Evolutionary conservation across 2,888 invertebrate genomes (phyloP), one percentile per base, ranked within the genome.

Genomic region (Sinhomidia bicolor): DNA sequence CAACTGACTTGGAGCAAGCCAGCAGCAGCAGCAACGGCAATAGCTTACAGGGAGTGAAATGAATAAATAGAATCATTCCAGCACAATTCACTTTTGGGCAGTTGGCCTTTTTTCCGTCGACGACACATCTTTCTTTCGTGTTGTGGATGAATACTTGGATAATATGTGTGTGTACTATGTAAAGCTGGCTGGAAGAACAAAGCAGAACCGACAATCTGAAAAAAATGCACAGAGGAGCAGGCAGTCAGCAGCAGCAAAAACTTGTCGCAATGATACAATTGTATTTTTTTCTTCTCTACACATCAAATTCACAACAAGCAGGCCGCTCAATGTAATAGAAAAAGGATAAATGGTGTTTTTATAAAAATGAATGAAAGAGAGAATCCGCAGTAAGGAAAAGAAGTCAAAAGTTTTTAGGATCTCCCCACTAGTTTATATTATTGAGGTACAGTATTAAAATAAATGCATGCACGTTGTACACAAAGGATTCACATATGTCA

Each of bases 51-150:
- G 23, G 76, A 74, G 41, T 29, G 41, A 62, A 78, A 78, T 65
- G 81, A 82, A 87, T 81, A 89, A 89, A 85, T 89, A 79, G 76
- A 89, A 85, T 89, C 89, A 89, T 89, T 89, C 89, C 89, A 85
- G 85, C 74, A 85, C 89, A 89, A 89, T 89, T 85, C 85, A 85
- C 89, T 87, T 87, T 85, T 71, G 85, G 85, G 65, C 89, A 85
- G 79, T 89, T 89, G 89, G 85, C 76, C 85, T 81, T 80, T 62
- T 74, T 79, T 84, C 54, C 79, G 57, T 32, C 47, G 47, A 29
- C 47, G 47, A 29, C 51, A 71, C 71, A 41, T 47, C 47, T 54
- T 60, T 51, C 76, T 47, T 10, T 57, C 54, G 12, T 29, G 36
- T 36, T 5, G 32, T 32, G n/a, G 14, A 36, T 62, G 41, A 10